A percentile compares a stretch with the other conserved stretches of the same genome.
These are phyloP conservation scores for Thecophora atra DNA, from an alignment of 2,888 invertebrate genomes.

Conservation along the genomic window DNA sequence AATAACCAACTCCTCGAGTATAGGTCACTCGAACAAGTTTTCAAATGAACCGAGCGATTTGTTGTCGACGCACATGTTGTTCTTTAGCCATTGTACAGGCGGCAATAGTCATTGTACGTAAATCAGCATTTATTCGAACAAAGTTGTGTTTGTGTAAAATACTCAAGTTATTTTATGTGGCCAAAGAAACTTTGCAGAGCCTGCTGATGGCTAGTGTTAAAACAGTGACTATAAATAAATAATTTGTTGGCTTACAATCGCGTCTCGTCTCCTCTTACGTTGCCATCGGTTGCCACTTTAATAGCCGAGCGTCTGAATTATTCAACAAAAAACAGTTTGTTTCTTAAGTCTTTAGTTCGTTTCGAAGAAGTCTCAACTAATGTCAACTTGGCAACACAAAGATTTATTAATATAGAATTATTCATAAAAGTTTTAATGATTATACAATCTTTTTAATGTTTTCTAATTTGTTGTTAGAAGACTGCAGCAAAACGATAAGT, in stretches of 20 bases:
- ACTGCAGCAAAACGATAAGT: too few relatives aligned
- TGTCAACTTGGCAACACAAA: background rate
- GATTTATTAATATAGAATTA: too few relatives aligned
- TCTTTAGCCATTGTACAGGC: background rate
- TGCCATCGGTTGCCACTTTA: too few relatives aligned
- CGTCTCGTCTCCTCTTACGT: background rate
- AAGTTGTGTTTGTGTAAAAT: background rate
- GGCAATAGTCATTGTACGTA: background rate
- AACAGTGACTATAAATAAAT: conserved; percentile 2
- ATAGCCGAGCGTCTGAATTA: background rate
- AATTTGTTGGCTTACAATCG: background rate
- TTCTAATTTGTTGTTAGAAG: too few relatives aligned
- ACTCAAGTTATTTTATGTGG: background rate
- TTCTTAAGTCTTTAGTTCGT: conserved; percentile 19
- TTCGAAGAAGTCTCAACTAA: background rate
- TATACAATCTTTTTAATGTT: too few relatives aligned
- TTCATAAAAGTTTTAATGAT: too few relatives aligned
- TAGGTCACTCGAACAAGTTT: conserved; percentile 31
- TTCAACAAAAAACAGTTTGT: background rate
- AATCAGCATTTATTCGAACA: background rate
- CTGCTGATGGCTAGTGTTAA: background rate
- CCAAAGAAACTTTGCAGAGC: background rate
- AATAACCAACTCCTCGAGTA: background rate
- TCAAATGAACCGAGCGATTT: background rate
- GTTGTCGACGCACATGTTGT: conserved; percentile 15